phyloP scores from a whole-genome alignment of 2,888 invertebrate species.

The Diabrotica balteata region DNA sequence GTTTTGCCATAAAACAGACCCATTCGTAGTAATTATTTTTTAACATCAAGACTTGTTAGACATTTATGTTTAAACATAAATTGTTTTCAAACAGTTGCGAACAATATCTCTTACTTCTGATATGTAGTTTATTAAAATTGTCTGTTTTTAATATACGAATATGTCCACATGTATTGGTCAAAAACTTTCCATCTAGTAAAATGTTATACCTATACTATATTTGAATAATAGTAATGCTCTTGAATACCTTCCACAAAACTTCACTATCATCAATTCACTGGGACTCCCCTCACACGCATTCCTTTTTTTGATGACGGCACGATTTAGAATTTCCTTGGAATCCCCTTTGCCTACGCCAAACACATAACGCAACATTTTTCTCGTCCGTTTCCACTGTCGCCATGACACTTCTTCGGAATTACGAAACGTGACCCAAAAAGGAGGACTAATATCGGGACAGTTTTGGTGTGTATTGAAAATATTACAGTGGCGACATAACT shows the following conservation, averaged over 20 bases:
- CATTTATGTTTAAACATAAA: too few relatives aligned
- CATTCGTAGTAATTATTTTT: too few relatives aligned
- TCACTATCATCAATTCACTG: conserved; percentile 24
- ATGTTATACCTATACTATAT: too few relatives aligned
- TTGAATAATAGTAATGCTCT: too few relatives aligned
- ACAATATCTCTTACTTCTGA: too few relatives aligned
- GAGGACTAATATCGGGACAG: conserved; percentile 27
- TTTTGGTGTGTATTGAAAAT: conserved; percentile 23
- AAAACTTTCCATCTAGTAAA: too few relatives aligned
- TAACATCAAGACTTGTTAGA: too few relatives aligned
- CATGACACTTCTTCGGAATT: conserved; percentile 30
- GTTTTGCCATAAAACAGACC: too few relatives aligned
- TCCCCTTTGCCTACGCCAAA: conserved; percentile 27
- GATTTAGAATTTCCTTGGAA: conserved; percentile 25
- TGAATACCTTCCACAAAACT: conserved; percentile 23
- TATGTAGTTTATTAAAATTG: too few relatives aligned
- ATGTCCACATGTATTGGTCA: too few relatives aligned
- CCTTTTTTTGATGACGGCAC: conserved; percentile 22
- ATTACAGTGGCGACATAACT: conserved; percentile 31
- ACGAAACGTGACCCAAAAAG: conserved; percentile 30
- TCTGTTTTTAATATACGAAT: too few relatives aligned
- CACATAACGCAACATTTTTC: conserved; percentile 31
- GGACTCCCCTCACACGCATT: conserved; percentile 8
- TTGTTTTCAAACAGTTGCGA: too few relatives aligned
- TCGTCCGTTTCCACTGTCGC: conserved; percentile 26